Conservation (phyloP, 2,888 invertebrate species). For the Drosophila incognita region DNA sequence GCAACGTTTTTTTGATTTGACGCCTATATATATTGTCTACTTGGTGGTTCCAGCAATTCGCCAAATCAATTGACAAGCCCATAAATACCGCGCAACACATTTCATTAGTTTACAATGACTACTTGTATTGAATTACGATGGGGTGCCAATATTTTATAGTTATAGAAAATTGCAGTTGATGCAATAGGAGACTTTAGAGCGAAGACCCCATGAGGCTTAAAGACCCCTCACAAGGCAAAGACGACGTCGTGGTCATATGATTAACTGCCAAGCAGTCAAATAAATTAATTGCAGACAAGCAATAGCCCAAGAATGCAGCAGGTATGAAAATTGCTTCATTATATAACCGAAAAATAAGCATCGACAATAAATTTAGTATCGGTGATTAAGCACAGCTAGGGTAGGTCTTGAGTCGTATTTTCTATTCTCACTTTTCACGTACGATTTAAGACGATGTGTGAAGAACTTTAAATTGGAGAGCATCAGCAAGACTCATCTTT, state of each 20-base stretch:
- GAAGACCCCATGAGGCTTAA: slow-evolving; percentile 63
- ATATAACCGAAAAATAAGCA: slow-evolving; percentile 33
- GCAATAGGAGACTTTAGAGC: slow-evolving; percentile 14
- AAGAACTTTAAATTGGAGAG: neutral
- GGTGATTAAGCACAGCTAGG: slow-evolving; percentile 7
- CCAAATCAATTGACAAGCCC: slow-evolving; percentile 11
- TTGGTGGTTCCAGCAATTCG: slow-evolving; percentile 17
- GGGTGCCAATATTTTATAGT: slow-evolving; percentile 41
- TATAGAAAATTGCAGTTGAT: slow-evolving; percentile 19
- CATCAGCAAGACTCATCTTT: neutral
- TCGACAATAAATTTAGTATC: slow-evolving; percentile 5
- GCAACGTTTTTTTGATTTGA: too few relatives aligned
- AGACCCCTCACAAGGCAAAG: slow-evolving; percentile 15
- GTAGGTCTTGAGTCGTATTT: slow-evolving; percentile 5
- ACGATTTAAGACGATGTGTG: neutral
- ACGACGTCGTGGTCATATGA: slow-evolving; percentile 39
- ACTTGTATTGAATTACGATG: slow-evolving; percentile 59
- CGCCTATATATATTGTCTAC: too few relatives aligned
- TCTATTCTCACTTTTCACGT: neutral
- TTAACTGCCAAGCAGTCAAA: slow-evolving; percentile 50
- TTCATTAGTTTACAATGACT: slow-evolving; percentile 58
- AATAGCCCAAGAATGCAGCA: slow-evolving; percentile 23
- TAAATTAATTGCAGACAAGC: slow-evolving; percentile 61
- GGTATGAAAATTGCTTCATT: slow-evolving; percentile 48
- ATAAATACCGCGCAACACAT: slow-evolving; percentile 29